Evolutionary conservation across 2,113 vertebrate genomes (phyloP).

Genomic region (Onychostruthus taczanowskii): DNA sequence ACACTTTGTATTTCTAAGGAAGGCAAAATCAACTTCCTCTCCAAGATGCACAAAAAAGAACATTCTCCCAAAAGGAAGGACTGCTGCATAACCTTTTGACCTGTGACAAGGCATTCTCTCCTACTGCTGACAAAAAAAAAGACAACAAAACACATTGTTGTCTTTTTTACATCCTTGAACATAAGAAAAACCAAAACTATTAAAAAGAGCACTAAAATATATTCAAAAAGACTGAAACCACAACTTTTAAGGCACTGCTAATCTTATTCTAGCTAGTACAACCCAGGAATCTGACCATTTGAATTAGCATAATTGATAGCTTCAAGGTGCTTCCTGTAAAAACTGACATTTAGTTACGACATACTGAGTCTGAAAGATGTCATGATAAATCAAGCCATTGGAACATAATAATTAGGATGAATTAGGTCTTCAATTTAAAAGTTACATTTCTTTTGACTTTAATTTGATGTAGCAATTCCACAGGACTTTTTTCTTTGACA

Average conservation of each 20-base stretch:
- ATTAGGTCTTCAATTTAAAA: background rate
- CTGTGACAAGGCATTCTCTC: background rate
- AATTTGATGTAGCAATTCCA: background rate
- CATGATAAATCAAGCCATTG: background rate
- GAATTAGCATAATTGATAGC: background rate
- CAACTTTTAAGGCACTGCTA: background rate
- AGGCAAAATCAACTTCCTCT: constrained; percentile 25
- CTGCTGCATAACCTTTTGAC: constrained; percentile 23
- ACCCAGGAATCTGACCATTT: background rate
- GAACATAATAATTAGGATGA: background rate
- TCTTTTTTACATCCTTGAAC: background rate
- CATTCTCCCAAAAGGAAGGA: constrained; percentile 8
- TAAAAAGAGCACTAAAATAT: background rate
- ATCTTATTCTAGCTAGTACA: background rate
- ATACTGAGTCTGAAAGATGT: background rate
- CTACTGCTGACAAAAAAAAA: background rate
- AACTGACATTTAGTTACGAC: background rate
- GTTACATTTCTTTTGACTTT: background rate
- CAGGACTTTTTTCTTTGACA: background rate
- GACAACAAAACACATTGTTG: background rate
- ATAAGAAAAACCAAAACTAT: background rate
- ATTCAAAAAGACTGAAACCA: background rate
- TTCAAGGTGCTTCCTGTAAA: background rate
- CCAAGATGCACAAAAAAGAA: background rate
- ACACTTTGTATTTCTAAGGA: background rate